A percentile compares a stretch with the other conserved stretches of the same genome.
These are phyloP conservation scores for Brassicogethes aeneus DNA, from an alignment of 2,888 invertebrate genomes.

Conservation along the genomic window DNA sequence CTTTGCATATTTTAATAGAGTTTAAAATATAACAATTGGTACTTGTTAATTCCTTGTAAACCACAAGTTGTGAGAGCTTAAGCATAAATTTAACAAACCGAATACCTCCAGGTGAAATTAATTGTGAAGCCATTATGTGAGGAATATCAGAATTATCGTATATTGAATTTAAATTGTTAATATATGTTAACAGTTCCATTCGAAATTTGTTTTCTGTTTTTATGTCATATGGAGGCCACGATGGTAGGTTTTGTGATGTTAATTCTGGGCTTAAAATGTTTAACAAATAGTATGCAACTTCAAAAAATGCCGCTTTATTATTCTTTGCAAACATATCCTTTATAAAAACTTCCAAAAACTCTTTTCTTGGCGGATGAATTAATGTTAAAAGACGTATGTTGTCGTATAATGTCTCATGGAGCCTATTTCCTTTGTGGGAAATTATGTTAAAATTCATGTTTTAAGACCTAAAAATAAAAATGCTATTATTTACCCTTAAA, in stretches of 20 bases:
- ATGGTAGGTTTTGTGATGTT: constrained; percentile 27
- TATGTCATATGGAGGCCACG: constrained; percentile 31
- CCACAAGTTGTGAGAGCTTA: constrained; percentile 33
- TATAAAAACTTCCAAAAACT: constrained; percentile 29
- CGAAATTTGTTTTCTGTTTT: constrained; percentile 31
- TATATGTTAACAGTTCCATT: constrained; percentile 28
- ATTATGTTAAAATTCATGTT: background rate
- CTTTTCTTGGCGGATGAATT: constrained; percentile 25
- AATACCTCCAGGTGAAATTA: constrained; percentile 35
- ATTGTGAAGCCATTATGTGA: constrained; percentile 30
- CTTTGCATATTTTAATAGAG: constrained; percentile 14
- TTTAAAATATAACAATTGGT: constrained; percentile 8
- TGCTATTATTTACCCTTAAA: background rate
- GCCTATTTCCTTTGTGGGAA: constrained; percentile 16
- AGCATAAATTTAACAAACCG: constrained; percentile 33
- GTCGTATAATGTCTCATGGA: constrained; percentile 29
- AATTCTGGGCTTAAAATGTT: constrained; percentile 27
- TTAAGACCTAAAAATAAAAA: background rate
- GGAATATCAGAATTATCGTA: constrained; percentile 33
- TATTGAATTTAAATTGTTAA: constrained; percentile 28
- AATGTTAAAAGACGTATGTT: constrained; percentile 28
- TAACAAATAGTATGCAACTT: constrained; percentile 33
- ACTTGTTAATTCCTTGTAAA: constrained; percentile 24
- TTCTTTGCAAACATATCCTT: constrained; percentile 36
- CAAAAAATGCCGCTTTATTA: constrained; percentile 34